Evolutionary conservation across 2,888 invertebrate genomes (phyloP).

Genomic region (Actias luna): DNA sequence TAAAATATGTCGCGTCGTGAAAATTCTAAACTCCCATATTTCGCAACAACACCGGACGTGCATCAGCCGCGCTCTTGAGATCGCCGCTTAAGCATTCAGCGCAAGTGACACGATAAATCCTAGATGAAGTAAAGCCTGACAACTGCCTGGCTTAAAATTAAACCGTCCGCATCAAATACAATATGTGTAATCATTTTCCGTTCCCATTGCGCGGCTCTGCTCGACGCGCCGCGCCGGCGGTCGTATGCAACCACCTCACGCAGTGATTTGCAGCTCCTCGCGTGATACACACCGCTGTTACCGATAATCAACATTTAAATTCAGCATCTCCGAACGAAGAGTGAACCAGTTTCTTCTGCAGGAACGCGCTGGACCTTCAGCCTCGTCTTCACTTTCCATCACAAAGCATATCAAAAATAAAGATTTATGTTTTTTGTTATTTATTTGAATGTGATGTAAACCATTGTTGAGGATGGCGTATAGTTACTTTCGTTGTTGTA

Average conservation of each 20-base stretch:
- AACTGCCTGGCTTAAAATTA: slow-evolving; percentile 20
- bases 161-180: slow-evolving; percentile 9
- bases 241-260: slow-evolving; percentile 63
- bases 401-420: too few relatives aligned
- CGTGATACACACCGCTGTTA: slow-evolving; percentile 40
- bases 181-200: slow-evolving; percentile 45
- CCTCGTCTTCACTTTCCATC: too few relatives aligned
- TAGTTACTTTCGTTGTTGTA: too few relatives aligned
- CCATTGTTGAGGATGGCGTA: too few relatives aligned
- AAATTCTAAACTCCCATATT: background rate
- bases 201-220: slow-evolving; percentile 48
- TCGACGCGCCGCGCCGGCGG: slow-evolving; percentile 36
- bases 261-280: slow-evolving; percentile 57
- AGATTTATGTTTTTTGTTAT: too few relatives aligned
- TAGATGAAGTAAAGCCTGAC: slow-evolving; percentile 6
- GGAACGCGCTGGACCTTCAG: too few relatives aligned
- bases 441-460: too few relatives aligned
- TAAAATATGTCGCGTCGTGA: background rate
- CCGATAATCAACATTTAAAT: slow-evolving; percentile 20
- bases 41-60: background rate
- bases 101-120: slow-evolving; percentile 6
- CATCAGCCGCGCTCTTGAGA: background rate
- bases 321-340: background rate
- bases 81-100: background rate
- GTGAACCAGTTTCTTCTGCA: too few relatives aligned